Conservation (phyloP, 2,797 vertebrate genomes). For the Mycteria americana region DNA sequence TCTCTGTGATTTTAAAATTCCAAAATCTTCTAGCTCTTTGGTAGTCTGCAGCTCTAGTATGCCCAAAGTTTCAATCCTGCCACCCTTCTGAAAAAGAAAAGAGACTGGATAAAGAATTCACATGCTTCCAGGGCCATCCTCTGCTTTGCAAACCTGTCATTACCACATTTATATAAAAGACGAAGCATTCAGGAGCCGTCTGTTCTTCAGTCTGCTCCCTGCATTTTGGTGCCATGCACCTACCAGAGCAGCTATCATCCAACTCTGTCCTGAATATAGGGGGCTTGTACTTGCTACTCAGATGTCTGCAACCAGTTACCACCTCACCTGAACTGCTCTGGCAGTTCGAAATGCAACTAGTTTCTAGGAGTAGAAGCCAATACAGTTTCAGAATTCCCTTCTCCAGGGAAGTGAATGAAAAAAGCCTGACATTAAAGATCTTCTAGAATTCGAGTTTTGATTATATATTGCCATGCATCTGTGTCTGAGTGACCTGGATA, state of each 20-base stretch:
- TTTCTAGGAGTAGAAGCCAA: neutral
- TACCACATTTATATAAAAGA: neutral
- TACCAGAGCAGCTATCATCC: neutral
- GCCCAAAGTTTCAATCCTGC: neutral
- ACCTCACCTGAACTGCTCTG: neutral
- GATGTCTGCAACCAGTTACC: neutral
- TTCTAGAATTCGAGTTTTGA: neutral
- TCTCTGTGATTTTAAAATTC: neutral
- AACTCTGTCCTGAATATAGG: accelerated
- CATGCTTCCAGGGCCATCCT: neutral
- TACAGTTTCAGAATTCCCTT: neutral
- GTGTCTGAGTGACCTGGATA: neutral
- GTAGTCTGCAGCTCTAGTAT: neutral
- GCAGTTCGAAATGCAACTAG: neutral
- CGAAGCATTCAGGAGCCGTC: neutral
- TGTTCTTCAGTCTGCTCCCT: neutral
- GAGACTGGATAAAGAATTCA: neutral
- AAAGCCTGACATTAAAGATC: neutral
- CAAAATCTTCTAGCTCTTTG: neutral
- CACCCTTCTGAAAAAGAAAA: neutral
- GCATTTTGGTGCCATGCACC: neutral
- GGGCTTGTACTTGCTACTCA: neutral
- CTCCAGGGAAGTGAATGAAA: neutral
- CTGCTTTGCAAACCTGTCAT: neutral
- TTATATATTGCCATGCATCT: neutral